These are phyloP conservation scores for Bufo bufo DNA, from an alignment of 2,113 vertebrate species.

Conservation along the genomic window DNA sequence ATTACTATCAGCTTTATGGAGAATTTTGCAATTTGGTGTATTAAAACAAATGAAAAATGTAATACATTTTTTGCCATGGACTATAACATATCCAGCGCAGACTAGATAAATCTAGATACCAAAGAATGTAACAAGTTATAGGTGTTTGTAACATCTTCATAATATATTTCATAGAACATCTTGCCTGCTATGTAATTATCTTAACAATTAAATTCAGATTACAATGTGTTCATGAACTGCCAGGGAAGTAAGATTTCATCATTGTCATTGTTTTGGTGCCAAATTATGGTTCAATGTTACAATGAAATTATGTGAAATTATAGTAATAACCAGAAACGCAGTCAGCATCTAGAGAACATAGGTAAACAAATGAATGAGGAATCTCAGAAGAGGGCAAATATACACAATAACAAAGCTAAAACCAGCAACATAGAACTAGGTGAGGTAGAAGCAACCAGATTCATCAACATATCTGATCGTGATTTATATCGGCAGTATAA, in stretches of 20 bases:
- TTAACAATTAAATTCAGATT: slow-evolving; percentile 23
- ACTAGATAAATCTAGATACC: not conserved
- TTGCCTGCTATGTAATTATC: not conserved
- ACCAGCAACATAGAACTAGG: not conserved
- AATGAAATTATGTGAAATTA: slow-evolving; percentile 26
- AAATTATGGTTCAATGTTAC: slow-evolving; percentile 19
- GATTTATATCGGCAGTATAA: too few relatives aligned
- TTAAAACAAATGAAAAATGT: not conserved
- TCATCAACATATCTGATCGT: not conserved
- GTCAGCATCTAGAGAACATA: slow-evolving; percentile 3
- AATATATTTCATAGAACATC: not conserved
- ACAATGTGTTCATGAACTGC: slow-evolving; percentile 7
- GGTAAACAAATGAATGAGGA: slow-evolving; percentile 19
- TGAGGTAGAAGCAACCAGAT: not conserved
- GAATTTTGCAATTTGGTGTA: not conserved
- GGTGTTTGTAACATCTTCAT: slow-evolving; percentile 18
- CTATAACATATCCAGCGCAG: not conserved
- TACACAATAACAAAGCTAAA: not conserved
- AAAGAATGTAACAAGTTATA: not conserved
- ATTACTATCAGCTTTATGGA: not conserved
- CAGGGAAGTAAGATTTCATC: not conserved
- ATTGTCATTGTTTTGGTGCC: slow-evolving; percentile 7
- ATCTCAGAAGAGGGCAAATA: not conserved
- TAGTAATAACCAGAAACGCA: not conserved
- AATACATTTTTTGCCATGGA: not conserved